A percentile compares a stretch with the other conserved stretches of the same genome.
phyloP scores from a whole-genome alignment of 1,140 invertebrate species.

The Platorchestia sp. region DNA sequence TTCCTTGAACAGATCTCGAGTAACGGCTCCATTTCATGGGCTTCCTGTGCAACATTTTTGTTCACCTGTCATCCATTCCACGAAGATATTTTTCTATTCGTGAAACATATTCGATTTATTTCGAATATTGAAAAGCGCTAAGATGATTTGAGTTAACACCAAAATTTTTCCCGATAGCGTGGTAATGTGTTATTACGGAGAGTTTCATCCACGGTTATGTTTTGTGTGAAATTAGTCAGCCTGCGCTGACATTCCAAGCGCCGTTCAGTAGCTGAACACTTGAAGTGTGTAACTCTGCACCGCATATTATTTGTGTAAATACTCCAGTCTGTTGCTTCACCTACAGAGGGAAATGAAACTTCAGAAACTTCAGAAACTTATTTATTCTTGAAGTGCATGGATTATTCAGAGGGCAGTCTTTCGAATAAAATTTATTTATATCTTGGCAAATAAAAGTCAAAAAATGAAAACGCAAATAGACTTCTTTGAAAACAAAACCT shows the following conservation, averaged over 20 bases:
- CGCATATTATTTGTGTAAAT: no score
- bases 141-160: background rate
- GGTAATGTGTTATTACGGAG: background rate
- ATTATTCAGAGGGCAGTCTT: no score
- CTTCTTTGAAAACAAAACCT: no score
- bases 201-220: background rate
- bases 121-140: background rate
- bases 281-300: background rate
- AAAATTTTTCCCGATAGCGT: background rate
- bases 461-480: no score
- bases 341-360: no score
- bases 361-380: no score
- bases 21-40: background rate
- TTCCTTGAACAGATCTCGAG: no score
- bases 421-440: no score
- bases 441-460: no score
- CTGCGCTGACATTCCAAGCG: background rate
- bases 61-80: background rate
- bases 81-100: background rate
- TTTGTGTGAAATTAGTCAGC: background rate
- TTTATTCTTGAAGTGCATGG: no score
- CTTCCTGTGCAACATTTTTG: background rate
- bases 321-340: no score
- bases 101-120: no score
- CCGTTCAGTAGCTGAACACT: background rate